Percentiles rank a stretch among this genome's conserved stretches.
Conservation (phyloP, 2,113 vertebrate species). For the Malaclemys terrapin region DNA sequence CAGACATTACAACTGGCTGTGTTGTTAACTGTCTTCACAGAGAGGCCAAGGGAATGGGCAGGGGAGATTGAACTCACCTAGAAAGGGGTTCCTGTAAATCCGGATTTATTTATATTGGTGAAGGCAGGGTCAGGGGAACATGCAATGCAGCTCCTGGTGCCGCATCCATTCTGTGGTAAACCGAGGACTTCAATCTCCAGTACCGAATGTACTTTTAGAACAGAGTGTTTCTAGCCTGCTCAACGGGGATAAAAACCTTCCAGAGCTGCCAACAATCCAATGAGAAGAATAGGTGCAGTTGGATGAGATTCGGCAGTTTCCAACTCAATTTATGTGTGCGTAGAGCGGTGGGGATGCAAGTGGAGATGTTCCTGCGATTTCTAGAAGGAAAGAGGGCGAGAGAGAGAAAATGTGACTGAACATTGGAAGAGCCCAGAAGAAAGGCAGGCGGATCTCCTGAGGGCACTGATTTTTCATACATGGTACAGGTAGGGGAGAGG, state of each 20-base stretch:
- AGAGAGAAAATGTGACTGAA: background rate
- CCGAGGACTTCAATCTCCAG: background rate
- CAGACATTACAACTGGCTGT: no score
- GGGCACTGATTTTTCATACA: background rate
- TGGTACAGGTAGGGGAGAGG: background rate
- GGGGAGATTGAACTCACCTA: background rate
- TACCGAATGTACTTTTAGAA: background rate
- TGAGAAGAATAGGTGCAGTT: slow-evolving; percentile 24
- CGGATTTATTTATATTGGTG: background rate
- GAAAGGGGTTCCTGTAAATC: background rate
- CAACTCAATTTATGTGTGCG: background rate
- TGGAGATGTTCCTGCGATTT: background rate
- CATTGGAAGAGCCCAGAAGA: background rate
- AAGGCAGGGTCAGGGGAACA: background rate
- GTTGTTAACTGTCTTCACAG: background rate
- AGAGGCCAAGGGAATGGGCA: background rate
- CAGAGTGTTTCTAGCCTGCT: background rate
- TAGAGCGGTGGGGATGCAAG: background rate
- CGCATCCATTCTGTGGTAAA: background rate
- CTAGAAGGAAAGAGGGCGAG: background rate
- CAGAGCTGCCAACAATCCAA: background rate
- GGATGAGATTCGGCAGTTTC: background rate
- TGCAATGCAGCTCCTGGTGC: background rate
- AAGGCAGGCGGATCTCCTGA: background rate
- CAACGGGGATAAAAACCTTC: background rate